Percentiles rank a stretch among this genome's conserved stretches.
Conservation (phyloP, 2,888 invertebrate genomes). For the Ophion costatus region DNA sequence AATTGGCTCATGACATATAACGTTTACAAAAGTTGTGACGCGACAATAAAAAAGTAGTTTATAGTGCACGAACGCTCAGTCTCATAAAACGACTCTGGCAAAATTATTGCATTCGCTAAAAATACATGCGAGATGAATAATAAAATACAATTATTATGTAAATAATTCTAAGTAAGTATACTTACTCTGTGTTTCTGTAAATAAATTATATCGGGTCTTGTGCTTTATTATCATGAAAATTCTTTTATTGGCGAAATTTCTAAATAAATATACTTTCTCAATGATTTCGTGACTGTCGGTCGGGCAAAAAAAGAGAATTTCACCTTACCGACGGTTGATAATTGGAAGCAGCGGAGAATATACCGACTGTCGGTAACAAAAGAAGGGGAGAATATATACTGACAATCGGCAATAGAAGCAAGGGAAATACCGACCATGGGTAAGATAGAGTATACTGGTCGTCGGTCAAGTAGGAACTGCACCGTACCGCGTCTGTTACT, state of each 20-base stretch:
- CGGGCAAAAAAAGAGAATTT: neutral
- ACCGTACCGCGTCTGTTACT: neutral
- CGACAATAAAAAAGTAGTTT: conserved; percentile 82
- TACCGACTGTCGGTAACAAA: neutral
- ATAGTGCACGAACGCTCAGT: conserved; percentile 75
- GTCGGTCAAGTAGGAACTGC: neutral
- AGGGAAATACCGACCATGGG: neutral
- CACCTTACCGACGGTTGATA: neutral
- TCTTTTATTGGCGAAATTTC: neutral
- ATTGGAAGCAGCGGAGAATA: neutral
- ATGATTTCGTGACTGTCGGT: neutral
- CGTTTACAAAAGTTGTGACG: conserved; percentile 80
- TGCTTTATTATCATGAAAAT: conserved; percentile 11
- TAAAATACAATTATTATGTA: conserved; percentile 34
- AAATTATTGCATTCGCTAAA: conserved; percentile 42
- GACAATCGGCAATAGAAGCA: neutral
- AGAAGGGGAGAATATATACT: neutral
- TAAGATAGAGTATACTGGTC: neutral
- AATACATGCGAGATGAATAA: conserved; percentile 37
- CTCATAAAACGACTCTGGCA: conserved; percentile 62
- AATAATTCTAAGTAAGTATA: conserved; percentile 26
- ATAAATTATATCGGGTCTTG: conserved; percentile 25
- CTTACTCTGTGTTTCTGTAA: conserved; percentile 34
- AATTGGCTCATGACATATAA: conserved; percentile 64
- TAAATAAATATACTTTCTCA: neutral